Evolutionary conservation across 2,113 vertebrate species (phyloP).

Genomic region (Axis porcinus): DNA sequence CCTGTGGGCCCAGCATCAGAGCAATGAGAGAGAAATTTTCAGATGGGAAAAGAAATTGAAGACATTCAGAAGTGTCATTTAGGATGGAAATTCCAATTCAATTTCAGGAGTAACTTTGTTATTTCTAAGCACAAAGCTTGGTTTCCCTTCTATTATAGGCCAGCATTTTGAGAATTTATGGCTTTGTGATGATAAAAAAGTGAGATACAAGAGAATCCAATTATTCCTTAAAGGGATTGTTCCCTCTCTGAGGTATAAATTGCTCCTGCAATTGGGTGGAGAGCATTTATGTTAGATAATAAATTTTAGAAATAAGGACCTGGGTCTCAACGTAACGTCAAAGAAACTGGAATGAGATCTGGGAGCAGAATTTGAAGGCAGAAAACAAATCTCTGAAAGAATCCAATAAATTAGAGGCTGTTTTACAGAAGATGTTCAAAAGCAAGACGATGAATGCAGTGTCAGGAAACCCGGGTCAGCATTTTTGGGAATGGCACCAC

Average conservation of each 20-base stretch:
- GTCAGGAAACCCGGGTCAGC: background rate
- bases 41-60: background rate
- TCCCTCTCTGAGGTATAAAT: slow-evolving; percentile 30
- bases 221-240: slow-evolving; percentile 38
- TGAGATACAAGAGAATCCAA: slow-evolving; percentile 41
- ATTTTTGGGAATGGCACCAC: background rate
- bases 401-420: slow-evolving; percentile 5
- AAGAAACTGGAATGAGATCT: background rate
- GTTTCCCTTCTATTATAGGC: background rate
- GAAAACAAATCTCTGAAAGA: background rate
- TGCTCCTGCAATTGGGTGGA: background rate
- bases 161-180: slow-evolving; percentile 31
- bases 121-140: background rate
- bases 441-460: background rate
- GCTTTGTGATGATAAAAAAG: background rate
- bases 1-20: background rate
- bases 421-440: background rate
- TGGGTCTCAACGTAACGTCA: background rate
- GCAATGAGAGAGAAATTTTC: background rate
- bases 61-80: background rate
- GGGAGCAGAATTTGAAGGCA: background rate
- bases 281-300: slow-evolving; percentile 48
- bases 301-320: slow-evolving; percentile 45
- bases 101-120: background rate
- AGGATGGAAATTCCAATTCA: background rate